phyloP scores from a whole-genome alignment of 2,797 vertebrate genomes.

The Oophaga sylvatica region DNA sequence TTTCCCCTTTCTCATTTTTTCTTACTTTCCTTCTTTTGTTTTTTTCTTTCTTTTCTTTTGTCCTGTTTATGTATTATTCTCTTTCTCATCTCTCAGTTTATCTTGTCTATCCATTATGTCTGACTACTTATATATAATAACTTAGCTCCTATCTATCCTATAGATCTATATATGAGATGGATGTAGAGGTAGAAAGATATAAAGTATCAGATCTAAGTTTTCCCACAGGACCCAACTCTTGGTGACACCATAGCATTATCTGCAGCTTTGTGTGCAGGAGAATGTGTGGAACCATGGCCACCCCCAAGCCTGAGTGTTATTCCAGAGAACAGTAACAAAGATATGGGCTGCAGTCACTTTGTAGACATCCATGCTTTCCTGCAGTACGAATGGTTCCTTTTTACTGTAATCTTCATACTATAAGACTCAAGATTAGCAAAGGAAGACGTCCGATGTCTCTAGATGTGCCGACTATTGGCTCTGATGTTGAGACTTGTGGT shows the following conservation, averaged over 20 bases:
- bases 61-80: neutral
- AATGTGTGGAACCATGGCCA: neutral
- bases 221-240: too few relatives aligned
- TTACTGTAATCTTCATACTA: constrained; percentile 2
- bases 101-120: neutral
- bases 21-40: neutral
- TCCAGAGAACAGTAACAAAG: neutral
- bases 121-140: neutral
- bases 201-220: neutral
- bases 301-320: too few relatives aligned
- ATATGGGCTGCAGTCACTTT: constrained; percentile 52
- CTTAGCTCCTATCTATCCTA: neutral
- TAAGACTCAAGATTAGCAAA: neutral
- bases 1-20: neutral
- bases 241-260: neutral
- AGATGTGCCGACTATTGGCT: neutral
- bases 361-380: neutral
- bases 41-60: neutral
- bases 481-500: neutral
- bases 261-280: neutral
- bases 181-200: neutral
- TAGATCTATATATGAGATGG: too few relatives aligned
- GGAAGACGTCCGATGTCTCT: neutral
- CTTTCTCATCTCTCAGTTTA: neutral
- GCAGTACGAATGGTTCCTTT: neutral